Conservation (phyloP, 2,797 vertebrate genomes). For the Intellagama lesueurii region DNA sequence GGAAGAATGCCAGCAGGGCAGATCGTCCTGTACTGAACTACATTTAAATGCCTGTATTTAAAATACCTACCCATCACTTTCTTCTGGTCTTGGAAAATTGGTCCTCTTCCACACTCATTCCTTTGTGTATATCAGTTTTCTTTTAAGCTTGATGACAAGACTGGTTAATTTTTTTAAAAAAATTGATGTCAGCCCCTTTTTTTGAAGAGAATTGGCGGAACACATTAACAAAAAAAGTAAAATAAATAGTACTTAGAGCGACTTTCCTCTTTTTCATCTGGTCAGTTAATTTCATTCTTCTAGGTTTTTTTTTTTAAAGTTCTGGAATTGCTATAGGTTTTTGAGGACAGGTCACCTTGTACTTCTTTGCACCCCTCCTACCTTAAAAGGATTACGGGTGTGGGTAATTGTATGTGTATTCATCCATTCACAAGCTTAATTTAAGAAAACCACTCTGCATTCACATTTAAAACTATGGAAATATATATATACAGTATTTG, state of each 20-base stretch:
- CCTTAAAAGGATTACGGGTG: neutral
- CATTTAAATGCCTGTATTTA: neutral
- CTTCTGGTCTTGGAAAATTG: neutral
- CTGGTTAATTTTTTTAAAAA: too few relatives aligned
- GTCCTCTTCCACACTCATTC: neutral
- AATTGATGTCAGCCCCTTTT: too few relatives aligned
- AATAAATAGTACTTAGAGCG: neutral
- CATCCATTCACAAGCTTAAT: neutral
- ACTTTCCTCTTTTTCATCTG: neutral
- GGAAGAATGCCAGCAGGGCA: neutral
- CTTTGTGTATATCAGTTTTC: neutral
- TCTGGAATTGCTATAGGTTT: too few relatives aligned
- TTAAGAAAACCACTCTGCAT: neutral
- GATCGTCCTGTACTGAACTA: neutral
- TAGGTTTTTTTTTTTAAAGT: neutral
- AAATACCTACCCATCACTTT: neutral
- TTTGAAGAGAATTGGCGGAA: too few relatives aligned
- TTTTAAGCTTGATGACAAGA: neutral
- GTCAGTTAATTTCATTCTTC: neutral
- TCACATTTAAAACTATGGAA: neutral
- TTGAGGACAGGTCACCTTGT: neutral
- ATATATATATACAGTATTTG: too few relatives aligned
- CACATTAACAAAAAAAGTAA: too few relatives aligned
- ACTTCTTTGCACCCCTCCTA: neutral
- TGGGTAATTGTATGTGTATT: neutral